These are phyloP conservation scores for Cephalopachus bancanus DNA, from an alignment of 2,797 vertebrate genomes.

Conservation along the genomic window DNA sequence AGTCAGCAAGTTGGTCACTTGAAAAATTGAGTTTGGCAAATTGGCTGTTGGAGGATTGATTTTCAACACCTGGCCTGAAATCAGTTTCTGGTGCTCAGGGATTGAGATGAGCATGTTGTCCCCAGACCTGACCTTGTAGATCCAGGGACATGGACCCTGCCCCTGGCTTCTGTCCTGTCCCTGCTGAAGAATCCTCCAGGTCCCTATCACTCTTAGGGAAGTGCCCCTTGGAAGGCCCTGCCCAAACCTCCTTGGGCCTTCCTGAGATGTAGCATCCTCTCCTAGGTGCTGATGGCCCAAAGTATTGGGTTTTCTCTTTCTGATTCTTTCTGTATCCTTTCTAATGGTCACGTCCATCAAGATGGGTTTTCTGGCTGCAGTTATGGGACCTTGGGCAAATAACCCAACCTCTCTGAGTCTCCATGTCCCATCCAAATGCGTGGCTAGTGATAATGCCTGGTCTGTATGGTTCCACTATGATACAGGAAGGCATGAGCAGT, in stretches of 20 bases:
- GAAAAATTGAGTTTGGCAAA: background rate
- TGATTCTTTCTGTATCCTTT: background rate
- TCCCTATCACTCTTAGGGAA: background rate
- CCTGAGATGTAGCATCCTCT: background rate
- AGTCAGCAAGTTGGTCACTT: background rate
- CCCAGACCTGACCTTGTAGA: background rate
- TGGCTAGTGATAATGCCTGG: background rate
- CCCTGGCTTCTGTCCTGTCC: background rate
- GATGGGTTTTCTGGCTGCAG: background rate
- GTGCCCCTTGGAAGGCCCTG: background rate
- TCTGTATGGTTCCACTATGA: background rate
- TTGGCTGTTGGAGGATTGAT: background rate
- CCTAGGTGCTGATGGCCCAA: background rate
- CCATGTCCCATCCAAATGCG: background rate
- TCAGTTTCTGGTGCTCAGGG: background rate
- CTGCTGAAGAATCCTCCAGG: background rate
- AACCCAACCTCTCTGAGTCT: background rate
- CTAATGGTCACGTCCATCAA: background rate
- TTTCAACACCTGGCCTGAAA: background rate
- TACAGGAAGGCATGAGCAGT: background rate
- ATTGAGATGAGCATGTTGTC: background rate
- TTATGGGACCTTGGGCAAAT: background rate
- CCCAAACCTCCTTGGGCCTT: background rate
- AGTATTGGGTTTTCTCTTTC: background rate
- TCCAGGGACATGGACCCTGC: background rate